Evolutionary conservation across 2,113 vertebrate species (phyloP).

Genomic region (Heterotilapia buettikoferi): DNA sequence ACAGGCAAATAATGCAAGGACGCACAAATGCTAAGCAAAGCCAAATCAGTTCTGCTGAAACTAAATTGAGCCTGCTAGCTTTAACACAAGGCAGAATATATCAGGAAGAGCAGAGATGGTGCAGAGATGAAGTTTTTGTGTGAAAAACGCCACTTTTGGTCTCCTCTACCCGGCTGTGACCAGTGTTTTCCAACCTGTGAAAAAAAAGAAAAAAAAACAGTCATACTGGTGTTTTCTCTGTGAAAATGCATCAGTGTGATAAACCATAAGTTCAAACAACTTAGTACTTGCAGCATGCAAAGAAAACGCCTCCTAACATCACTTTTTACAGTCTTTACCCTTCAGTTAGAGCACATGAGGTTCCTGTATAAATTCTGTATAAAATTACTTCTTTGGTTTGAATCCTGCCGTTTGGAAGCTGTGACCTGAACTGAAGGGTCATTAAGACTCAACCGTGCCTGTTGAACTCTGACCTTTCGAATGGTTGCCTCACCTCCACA

Average conservation of each 20-base stretch:
- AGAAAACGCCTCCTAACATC: background rate
- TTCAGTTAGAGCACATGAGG: background rate
- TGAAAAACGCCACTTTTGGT: background rate
- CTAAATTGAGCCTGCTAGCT: background rate
- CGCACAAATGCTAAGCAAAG: background rate
- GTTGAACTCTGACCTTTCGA: slow-evolving; percentile 53
- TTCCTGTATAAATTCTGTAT: background rate
- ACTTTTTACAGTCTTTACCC: background rate
- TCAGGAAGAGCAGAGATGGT: background rate
- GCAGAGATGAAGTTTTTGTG: background rate
- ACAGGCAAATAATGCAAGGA: background rate
- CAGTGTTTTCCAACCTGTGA: background rate
- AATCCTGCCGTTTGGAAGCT: background rate
- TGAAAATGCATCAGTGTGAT: background rate
- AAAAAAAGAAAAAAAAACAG: background rate
- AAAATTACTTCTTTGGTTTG: background rate
- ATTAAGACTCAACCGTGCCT: background rate
- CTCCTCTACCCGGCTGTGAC: background rate
- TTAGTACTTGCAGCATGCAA: background rate
- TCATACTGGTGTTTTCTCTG: background rate
- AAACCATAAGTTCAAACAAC: background rate
- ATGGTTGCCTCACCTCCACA: background rate
- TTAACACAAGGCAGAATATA: background rate
- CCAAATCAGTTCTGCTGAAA: slow-evolving; percentile 30
- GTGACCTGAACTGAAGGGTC: background rate